Conservation (phyloP, 2,113 vertebrate genomes). For the Eulacestoma nigropectus region DNA sequence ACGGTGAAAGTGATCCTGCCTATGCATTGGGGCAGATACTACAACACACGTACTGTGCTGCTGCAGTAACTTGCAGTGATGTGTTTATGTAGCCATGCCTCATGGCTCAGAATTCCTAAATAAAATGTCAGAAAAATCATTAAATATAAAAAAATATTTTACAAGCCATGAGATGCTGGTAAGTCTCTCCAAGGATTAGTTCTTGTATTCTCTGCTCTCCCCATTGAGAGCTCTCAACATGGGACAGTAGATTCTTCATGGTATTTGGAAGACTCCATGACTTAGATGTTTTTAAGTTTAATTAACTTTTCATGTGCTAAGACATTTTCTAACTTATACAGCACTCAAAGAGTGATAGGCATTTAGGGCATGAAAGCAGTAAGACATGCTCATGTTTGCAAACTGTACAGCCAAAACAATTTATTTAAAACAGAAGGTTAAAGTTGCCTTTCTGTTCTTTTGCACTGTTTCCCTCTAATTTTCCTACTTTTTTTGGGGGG, state of each 20-base stretch:
- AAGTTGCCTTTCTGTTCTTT: background rate
- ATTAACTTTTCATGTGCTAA: background rate
- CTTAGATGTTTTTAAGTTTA: background rate
- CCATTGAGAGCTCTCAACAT: background rate
- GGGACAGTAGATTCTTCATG: background rate
- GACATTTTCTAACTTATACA: background rate
- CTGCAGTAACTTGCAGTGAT: background rate
- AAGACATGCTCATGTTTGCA: background rate
- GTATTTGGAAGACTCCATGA: background rate
- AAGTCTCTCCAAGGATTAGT: background rate
- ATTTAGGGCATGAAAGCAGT: background rate
- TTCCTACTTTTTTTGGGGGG: background rate
- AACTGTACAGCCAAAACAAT: background rate
- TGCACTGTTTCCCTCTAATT: background rate
- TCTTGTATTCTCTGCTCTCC: background rate
- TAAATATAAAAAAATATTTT: background rate
- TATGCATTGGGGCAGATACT: background rate
- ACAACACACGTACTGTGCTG: background rate
- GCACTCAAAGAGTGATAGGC: background rate
- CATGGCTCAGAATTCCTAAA: background rate
- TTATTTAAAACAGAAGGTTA: background rate
- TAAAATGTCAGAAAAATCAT: background rate
- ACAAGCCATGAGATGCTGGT: background rate
- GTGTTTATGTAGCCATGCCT: background rate
- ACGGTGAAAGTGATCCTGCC: background rate